phyloP scores from a whole-genome alignment of 2,113 vertebrate genomes.

The Patagioenas fasciata region DNA sequence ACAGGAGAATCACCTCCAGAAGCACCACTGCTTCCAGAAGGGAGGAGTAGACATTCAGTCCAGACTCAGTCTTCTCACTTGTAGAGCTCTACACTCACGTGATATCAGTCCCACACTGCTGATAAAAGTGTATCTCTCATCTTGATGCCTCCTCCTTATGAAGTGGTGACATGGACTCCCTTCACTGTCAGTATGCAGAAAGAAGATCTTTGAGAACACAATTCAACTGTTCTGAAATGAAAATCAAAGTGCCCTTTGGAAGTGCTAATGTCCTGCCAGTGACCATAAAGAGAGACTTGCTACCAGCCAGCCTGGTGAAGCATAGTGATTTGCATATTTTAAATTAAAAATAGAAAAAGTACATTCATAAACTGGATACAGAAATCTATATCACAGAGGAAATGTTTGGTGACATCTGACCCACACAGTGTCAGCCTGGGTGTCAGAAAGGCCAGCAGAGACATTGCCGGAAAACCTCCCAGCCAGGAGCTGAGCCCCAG shows the following conservation, averaged over 20 bases:
- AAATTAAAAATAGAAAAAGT: neutral
- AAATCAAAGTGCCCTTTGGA: neutral
- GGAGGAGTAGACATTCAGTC: neutral
- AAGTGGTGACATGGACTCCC: neutral
- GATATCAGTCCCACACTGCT: neutral
- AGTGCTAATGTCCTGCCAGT: neutral
- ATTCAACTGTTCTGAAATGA: neutral
- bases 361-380: neutral
- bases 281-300: neutral
- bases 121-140: neutral
- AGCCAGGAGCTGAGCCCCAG: constrained; percentile 38
- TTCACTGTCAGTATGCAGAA: neutral
- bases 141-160: neutral
- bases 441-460: constrained; percentile 40
- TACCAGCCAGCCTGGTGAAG: neutral
- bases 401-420: constrained; percentile 46
- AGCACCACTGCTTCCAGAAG: neutral
- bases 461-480: constrained; percentile 49
- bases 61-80: neutral
- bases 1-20: neutral
- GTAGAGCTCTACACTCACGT: neutral
- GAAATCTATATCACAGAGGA: constrained; percentile 52
- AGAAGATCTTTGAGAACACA: neutral
- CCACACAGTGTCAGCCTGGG: constrained; percentile 59
- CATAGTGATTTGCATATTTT: neutral